Evolutionary conservation across 2,113 vertebrate species (phyloP), one percentile per base, ranked within the genome.

Genomic region (Noctilio leporinus): DNA sequence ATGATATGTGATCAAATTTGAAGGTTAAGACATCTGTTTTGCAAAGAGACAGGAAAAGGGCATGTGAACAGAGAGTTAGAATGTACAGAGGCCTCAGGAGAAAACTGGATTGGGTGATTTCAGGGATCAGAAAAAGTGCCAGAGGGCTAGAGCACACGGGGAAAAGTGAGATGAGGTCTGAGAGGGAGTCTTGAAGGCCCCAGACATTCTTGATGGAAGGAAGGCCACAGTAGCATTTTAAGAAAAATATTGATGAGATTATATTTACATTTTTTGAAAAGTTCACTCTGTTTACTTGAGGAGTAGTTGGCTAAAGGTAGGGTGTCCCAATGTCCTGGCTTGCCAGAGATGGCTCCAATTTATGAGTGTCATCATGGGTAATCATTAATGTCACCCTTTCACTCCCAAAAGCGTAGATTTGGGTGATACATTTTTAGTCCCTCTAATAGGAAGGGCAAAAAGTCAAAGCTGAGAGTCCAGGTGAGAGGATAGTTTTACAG

Each of bases 21-120:
- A 76, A 70, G 40, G 10, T 8, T 49, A 24, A 72, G 43, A 51
- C 84, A 15, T 51, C 22, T 45, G 28, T 3, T 64, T 12, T 35
- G 24, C 26, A 87, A 53, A 78, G 7, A n/a, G 0, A 33, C 45
- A 86, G 5, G 22, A 47, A 69, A 43, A 28, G 4, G 12, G 10
- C 19, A n/a, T 2, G 0, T 11, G 38, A 4, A 2, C 4, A 84
- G 22, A 70, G 1, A 28, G 7, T 5, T 28, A 38, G 4, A 10
- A 33, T 7, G 16, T 16, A 1, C 7, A 57, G n/a, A 65, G 9
- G 3, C 4, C 35, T 62, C 15, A 2, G 24, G 38, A 77, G 9
- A 10, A 30, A 11, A 16, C 2, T 22, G 11, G 64, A 4, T 4
- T 90, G 49, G 12, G 3, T 40, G 19, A 1, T 53, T 69, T 64